A percentile compares a stretch with the other conserved stretches of the same genome.
Conservation (phyloP, 2,888 invertebrate genomes). For the Petrophora chlorosata region DNA sequence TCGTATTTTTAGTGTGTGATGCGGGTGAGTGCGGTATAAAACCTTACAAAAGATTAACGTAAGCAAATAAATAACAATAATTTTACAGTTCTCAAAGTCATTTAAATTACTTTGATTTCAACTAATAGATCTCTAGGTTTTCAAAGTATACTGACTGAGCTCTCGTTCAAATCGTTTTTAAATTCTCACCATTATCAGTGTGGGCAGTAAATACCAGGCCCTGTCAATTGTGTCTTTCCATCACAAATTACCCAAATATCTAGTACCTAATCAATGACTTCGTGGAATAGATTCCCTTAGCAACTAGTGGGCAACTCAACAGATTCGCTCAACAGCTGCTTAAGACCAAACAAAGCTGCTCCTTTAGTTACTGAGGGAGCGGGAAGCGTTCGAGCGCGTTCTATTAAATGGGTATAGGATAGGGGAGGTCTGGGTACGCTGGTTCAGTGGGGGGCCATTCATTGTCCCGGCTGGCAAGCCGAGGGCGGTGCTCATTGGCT, state of each 20-base stretch:
- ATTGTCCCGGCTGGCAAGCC: slow-evolving; percentile 60
- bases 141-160: too few species aligned
- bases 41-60: too few species aligned
- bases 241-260: not conserved
- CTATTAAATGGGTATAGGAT: slow-evolving; percentile 46
- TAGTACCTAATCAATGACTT: slow-evolving; percentile 40
- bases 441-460: slow-evolving; percentile 70
- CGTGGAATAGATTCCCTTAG: slow-evolving; percentile 64
- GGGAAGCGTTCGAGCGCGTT: slow-evolving; percentile 43
- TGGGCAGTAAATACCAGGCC: not conserved
- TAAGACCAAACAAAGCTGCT: slow-evolving; percentile 56
- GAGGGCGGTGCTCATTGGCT: slow-evolving; percentile 79
- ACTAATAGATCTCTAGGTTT: too few species aligned
- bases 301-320: slow-evolving; percentile 77
- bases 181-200: too few species aligned
- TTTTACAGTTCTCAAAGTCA: too few species aligned
- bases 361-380: slow-evolving; percentile 44
- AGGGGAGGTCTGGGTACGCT: slow-evolving; percentile 65
- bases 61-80: too few species aligned
- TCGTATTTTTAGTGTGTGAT: slow-evolving; percentile 34
- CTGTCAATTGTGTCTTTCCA: not conserved
- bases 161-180: too few species aligned
- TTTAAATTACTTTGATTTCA: too few species aligned
- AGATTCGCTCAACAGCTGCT: slow-evolving; percentile 76
- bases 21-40: too few species aligned